Conservation (phyloP, 2,888 invertebrate species). For the Rhodophaea formosa region DNA sequence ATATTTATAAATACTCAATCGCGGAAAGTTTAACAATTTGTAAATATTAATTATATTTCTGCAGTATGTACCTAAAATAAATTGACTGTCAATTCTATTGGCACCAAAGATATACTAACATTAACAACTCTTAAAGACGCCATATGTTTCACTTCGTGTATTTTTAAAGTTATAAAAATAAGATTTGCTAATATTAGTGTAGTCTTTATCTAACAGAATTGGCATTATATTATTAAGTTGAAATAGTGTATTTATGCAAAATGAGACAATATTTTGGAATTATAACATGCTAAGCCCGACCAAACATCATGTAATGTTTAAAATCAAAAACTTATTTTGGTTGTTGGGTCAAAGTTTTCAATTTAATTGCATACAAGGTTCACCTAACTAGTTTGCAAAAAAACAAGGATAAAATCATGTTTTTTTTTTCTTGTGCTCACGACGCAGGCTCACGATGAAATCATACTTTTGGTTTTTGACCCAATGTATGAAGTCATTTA, state of each 20-base stretch:
- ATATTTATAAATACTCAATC: slow-evolving; percentile 57
- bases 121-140: slow-evolving; percentile 7
- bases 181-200: slow-evolving; percentile 15
- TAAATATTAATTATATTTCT: slow-evolving; percentile 57
- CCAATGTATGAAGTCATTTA: slow-evolving; percentile 7
- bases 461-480: neutral
- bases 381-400: neutral
- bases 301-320: no score
- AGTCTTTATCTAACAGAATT: slow-evolving; percentile 13
- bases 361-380: no score
- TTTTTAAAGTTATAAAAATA: slow-evolving; percentile 17
- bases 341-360: no score
- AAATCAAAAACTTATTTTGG: no score
- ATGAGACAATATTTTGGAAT: no score
- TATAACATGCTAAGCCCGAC: no score
- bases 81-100: slow-evolving; percentile 14
- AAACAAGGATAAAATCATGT: neutral
- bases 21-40: slow-evolving; percentile 46
- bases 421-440: neutral
- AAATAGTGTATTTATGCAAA: neutral
- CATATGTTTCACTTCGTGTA: slow-evolving; percentile 7
- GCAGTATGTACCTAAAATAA: slow-evolving; percentile 36
- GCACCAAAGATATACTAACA: slow-evolving; percentile 12
- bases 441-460: neutral
- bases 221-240: slow-evolving; percentile 14